Base-by-base conservation (phyloP, 1,140 invertebrate species). In the Drosophila insularis region DNA sequence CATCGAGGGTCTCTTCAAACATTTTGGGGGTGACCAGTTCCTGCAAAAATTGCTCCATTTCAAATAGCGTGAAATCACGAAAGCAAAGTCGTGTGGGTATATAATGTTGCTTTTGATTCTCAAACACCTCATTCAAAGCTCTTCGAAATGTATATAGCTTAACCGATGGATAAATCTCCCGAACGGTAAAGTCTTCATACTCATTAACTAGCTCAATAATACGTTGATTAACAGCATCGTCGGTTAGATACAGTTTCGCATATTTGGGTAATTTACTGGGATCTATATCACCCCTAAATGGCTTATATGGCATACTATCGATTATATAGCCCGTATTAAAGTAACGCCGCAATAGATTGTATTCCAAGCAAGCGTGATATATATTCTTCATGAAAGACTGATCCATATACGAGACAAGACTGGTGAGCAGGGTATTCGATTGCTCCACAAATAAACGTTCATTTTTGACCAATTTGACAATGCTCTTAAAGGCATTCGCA, bases 21-120 rank as follows among this genome's bases (percentile, higher is more conserved):
- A 75, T 89, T 63, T 85, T 39, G 0, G 75, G 75, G 0, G 90
- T 91, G 13, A 90, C 61, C n/a, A 91, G 35, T 32, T 85, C 78
- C 11, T 56, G 11, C 0, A 91, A 37, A 21, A 91, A 91, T 31
- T 63, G 23, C 4, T 90, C 50, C 80, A 85, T 89, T 62, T 90
- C 75, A 31, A 67, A 91, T 0, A 91, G 68, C 0, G 90, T 91
- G 37, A 91, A 91, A 17, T 91, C 90, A 10, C 90, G 81, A 64
- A 89, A 91, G 32, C 90, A 91, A 1, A 91, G 70, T 2, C 73
- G 69, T 0, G 82, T 80, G 1, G 90, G 90, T 31, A 91, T 74
- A 1, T 74, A 58, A 1, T 69, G 43, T 10, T 89, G 50, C 5
- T 80, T 66, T 32, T 91, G 70, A 13, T 77, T 6, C 46, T 89